phyloP scores from a whole-genome alignment of 2,113 vertebrate genomes.

The Trogon melanurus region DNA sequence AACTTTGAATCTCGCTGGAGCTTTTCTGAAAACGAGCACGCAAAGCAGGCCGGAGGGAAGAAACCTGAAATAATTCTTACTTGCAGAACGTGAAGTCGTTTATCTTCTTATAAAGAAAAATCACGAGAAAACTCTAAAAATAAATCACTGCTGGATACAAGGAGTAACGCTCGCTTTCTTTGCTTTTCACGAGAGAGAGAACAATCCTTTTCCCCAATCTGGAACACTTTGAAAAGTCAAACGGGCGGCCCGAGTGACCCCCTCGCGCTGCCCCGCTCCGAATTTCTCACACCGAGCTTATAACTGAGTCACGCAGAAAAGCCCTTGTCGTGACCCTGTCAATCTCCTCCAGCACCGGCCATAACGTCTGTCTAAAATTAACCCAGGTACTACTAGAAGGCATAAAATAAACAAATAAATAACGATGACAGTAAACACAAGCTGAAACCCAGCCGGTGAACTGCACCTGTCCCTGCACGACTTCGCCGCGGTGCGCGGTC shows the following conservation, averaged over 20 bases:
- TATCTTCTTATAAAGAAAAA: neutral
- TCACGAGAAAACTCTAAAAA: neutral
- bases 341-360: neutral
- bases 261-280: neutral
- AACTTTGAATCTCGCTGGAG: neutral
- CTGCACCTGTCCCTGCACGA: neutral
- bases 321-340: neutral
- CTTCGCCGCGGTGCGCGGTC: neutral
- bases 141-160: neutral
- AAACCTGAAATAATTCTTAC: neutral
- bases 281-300: neutral
- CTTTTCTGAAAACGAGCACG: neutral
- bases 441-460: neutral
- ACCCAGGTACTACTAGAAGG: conserved; percentile 17
- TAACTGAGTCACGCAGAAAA: neutral
- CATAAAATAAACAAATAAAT: conserved; percentile 4
- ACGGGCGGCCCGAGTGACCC: neutral
- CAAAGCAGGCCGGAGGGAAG: neutral
- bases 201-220: neutral
- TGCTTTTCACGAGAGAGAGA: neutral
- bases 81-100: neutral
- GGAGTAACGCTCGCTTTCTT: neutral
- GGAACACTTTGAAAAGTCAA: neutral
- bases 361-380: neutral
- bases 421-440: neutral